Evolutionary conservation across 1,140 invertebrate genomes (phyloP), one percentile per base, ranked within the genome.

Genomic region (Eumaeus atala): DNA sequence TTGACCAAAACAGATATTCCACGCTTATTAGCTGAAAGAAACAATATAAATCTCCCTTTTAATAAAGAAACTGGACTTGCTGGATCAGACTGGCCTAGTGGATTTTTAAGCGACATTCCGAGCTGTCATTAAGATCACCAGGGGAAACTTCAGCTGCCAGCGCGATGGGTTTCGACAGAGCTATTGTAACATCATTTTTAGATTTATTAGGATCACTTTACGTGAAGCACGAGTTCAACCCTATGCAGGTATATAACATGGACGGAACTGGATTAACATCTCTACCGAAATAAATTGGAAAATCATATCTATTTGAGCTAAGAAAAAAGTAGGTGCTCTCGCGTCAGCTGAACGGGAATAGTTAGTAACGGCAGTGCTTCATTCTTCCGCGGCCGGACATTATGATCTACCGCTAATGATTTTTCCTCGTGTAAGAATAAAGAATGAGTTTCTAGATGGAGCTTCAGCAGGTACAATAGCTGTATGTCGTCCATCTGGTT

Each of bases 31-130:
- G 58, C 56, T 37, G 33, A 52, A 42, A 48, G 47, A 28, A 67
- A 70, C 60, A 21, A 55, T n/a, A 55, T 58, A 47, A 17, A 55
- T 35, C 48, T 62, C 38, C 50, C 37, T 42, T 73, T 68, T 61
- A 64, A 62, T 37, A 42, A 18, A 44, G 52, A 55, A 40, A 58
- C 34, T 42, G 44, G 44, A 17, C 56, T 72, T 9, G 64, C 69
- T 17, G 68, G 64, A 44, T 48, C 48, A 62, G 69, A 63, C 62
- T 77, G 72, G 67, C 47, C 74, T n/a, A 51, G 35, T n/a, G 48
- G 51, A 11, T 87, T 83, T 61, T 38, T 75, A 73, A 70, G 58
- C 34, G 77, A 50, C 55, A 87, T 63, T 58, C 62, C 9, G 56
- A 62, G 49, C 48, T 87, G 14, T 40, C 51, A 54, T 53, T 65